Conservation (phyloP, 2,888 invertebrate species). For the Nebria salina region DNA sequence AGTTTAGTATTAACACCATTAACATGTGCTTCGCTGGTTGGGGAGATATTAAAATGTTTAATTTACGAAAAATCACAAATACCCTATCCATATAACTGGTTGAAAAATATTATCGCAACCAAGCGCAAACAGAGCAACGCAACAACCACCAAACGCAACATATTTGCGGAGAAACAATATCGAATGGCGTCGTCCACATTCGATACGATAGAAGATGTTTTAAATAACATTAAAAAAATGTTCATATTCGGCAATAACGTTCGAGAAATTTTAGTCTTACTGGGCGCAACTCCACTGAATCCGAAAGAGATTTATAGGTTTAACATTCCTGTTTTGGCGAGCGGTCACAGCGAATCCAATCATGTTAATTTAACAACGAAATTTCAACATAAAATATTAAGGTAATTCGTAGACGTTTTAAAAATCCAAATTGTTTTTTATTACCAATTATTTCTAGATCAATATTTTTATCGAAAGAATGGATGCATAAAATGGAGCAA, state of each 20-base stretch:
- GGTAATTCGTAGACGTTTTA: constrained; percentile 22
- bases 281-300: constrained; percentile 42
- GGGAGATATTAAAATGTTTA: constrained; percentile 68
- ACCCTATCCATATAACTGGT: constrained; percentile 65
- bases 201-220: constrained; percentile 36
- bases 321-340: constrained; percentile 38
- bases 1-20: constrained; percentile 66
- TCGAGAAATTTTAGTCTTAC: constrained; percentile 31
- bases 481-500: constrained; percentile 62
- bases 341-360: constrained; percentile 43
- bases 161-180: constrained; percentile 13
- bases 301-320: constrained; percentile 47
- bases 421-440: neutral
- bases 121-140: constrained; percentile 11
- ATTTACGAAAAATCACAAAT: constrained; percentile 69
- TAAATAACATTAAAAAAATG: constrained; percentile 18
- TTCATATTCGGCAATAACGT: constrained; percentile 39
- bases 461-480: constrained; percentile 63
- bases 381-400: constrained; percentile 45
- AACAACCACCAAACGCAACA: constrained; percentile 3
- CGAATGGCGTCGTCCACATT: constrained; percentile 23
- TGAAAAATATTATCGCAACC: constrained; percentile 55
- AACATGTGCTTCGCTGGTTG: constrained; percentile 68
- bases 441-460: constrained; percentile 59
- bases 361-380: constrained; percentile 44